Conservation (phyloP, 1,140 invertebrate species). For the Trinorchestia longiramus region DNA sequence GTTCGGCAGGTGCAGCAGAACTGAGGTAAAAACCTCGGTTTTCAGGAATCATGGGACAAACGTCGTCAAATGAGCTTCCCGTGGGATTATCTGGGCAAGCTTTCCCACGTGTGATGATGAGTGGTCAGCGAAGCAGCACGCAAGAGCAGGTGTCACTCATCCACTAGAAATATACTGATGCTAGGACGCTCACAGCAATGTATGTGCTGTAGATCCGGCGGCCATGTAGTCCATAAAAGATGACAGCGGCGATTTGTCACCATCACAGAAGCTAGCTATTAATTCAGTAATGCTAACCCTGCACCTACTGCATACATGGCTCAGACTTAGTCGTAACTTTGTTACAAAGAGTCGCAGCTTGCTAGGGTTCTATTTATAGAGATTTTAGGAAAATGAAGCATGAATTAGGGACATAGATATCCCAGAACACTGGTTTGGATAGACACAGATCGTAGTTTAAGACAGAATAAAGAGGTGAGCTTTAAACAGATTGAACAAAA, state of each 20-base stretch:
- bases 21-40: slow-evolving; percentile 43
- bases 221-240: not conserved
- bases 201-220: not conserved
- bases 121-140: not conserved
- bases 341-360: not conserved
- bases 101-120: slow-evolving; percentile 23
- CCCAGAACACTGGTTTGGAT: not conserved
- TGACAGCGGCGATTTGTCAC: not conserved
- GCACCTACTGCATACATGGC: not conserved
- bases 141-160: not conserved
- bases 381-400: not conserved
- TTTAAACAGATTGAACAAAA: not conserved
- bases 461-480: not conserved
- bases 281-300: not conserved
- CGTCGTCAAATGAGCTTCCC: slow-evolving; percentile 14
- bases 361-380: not conserved
- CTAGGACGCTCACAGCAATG: not conserved
- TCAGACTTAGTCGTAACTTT: not conserved
- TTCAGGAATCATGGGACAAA: slow-evolving; percentile 46
- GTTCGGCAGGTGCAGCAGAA: slow-evolving; percentile 37
- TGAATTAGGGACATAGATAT: not conserved
- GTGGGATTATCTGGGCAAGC: not conserved
- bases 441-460: not conserved
- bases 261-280: not conserved
- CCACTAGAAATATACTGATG: not conserved